Evolutionary conservation across 1,140 invertebrate genomes (phyloP).

Genomic region (Episyrphus balteatus): DNA sequence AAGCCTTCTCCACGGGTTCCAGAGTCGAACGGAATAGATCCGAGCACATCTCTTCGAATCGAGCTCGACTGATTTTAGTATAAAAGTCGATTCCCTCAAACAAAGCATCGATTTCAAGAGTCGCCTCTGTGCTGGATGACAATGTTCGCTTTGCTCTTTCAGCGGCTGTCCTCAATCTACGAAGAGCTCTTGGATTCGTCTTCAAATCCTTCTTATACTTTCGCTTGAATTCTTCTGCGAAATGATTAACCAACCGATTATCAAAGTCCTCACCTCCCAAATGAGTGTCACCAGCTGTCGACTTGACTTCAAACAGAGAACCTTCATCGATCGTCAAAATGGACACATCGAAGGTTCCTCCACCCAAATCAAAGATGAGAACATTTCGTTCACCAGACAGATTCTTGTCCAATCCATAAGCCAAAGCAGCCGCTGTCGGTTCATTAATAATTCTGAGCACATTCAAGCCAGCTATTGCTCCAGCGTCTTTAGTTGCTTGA

Average conservation of each 20-base stretch:
- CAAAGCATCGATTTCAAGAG: conserved; percentile 45
- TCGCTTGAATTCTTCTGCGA: conserved; percentile 45
- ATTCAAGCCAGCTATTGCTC: conserved; percentile 50
- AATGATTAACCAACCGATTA: conserved; percentile 64
- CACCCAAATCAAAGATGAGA: conserved; percentile 44
- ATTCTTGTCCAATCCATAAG: conserved; percentile 62
- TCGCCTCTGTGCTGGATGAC: conserved; percentile 46
- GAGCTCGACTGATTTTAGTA: conserved; percentile 46
- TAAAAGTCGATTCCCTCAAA: conserved; percentile 49
- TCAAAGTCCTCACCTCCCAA: conserved; percentile 76
- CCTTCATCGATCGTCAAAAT: conserved; percentile 61
- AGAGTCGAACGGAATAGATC: conserved; percentile 50
- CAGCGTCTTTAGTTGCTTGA: conserved; percentile 50
- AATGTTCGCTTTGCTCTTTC: conserved; percentile 49
- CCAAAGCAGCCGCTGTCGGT: conserved; percentile 55
- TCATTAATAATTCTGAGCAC: conserved; percentile 57
- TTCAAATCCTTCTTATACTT: conserved; percentile 42
- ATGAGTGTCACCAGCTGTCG: conserved; percentile 48
- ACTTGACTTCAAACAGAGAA: conserved; percentile 54
- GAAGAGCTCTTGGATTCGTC: conserved; percentile 39
- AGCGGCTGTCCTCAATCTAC: conserved; percentile 54
- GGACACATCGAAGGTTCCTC: conserved; percentile 54
- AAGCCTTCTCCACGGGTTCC: conserved; percentile 52
- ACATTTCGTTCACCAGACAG: conserved; percentile 57
- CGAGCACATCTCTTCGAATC: conserved; percentile 52